Conservation (phyloP, 2,888 invertebrate genomes). For the Euspilapteryx auroguttella region DNA sequence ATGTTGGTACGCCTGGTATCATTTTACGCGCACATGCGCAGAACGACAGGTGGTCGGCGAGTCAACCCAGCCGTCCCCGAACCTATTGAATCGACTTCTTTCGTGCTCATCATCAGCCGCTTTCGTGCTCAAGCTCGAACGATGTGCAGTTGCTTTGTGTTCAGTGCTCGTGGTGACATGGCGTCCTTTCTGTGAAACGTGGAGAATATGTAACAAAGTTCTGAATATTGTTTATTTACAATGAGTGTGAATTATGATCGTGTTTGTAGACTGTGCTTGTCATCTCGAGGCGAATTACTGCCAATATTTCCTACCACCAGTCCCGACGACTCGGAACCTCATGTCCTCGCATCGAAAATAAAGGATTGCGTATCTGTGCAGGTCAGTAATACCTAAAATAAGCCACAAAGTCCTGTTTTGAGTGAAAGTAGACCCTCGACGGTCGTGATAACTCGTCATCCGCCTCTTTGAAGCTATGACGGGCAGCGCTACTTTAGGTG, state of each 20-base stretch:
- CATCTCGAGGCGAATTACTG: conserved; percentile 61
- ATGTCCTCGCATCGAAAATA: conserved; percentile 65
- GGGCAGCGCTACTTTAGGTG: conserved; percentile 50
- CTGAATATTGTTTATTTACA: conserved; percentile 49
- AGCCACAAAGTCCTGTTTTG: conserved; percentile 30
- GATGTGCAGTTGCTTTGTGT: conserved; percentile 57
- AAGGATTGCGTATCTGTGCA: conserved; percentile 66
- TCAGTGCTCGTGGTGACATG: conserved; percentile 59
- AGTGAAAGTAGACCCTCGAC: conserved; percentile 57
- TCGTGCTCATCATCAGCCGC: conserved; percentile 63
- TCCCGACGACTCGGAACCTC: conserved; percentile 54
- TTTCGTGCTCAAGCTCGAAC: conserved; percentile 56
- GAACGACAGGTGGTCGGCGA: conserved; percentile 62
- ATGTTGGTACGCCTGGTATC: conserved; percentile 40
- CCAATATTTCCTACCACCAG: conserved; percentile 63
- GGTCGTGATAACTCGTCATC: conserved; percentile 57
- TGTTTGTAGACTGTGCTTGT: conserved; percentile 67
- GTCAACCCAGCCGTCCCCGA: conserved; percentile 53
- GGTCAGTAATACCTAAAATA: conserved; percentile 55
- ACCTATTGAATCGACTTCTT: conserved; percentile 61
- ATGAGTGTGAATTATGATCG: conserved; percentile 58
- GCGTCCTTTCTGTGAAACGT: conserved; percentile 45
- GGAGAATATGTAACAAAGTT: conserved; percentile 29
- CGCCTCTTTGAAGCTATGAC: conserved; percentile 52
- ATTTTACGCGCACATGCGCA: conserved; percentile 61